Evolutionary conservation across 2,113 vertebrate species (phyloP).

Genomic region (Lota lota): DNA sequence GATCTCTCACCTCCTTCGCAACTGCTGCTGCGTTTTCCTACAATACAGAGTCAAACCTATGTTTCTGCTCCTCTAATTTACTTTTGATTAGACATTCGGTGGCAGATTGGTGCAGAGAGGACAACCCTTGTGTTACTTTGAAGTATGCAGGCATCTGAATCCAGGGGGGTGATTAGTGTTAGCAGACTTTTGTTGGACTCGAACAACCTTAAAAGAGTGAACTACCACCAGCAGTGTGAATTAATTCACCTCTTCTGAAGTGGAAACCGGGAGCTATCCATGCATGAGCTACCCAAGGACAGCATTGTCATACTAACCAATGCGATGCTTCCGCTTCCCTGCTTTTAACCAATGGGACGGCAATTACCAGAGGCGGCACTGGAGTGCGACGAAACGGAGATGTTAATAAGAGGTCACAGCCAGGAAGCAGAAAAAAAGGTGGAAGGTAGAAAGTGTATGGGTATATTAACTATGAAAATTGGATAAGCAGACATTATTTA

Average conservation of each 20-base stretch:
- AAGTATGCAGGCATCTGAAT: no score
- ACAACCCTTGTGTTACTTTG: no score
- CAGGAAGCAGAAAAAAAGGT: background rate
- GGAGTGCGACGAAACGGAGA: background rate
- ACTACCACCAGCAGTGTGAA: no score
- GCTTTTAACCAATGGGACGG: background rate
- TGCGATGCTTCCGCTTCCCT: background rate
- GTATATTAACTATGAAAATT: background rate
- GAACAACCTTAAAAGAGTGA: no score
- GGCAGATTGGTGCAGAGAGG: background rate
- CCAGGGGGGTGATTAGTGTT: no score
- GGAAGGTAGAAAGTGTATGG: background rate
- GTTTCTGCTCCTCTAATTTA: background rate
- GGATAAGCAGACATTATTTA: background rate
- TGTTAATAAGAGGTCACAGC: background rate
- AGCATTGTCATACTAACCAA: background rate
- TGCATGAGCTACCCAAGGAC: background rate
- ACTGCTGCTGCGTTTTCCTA: background rate
- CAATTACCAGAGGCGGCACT: background rate
- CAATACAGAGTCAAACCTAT: background rate
- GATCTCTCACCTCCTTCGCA: background rate
- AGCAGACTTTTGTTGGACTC: no score
- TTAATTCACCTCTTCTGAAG: no score
- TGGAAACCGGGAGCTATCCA: background rate
- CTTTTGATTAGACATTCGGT: background rate